Percentiles rank a stretch among this genome's conserved stretches.
phyloP scores from a whole-genome alignment of 2,888 invertebrate species.

The Dryobota labecula region DNA sequence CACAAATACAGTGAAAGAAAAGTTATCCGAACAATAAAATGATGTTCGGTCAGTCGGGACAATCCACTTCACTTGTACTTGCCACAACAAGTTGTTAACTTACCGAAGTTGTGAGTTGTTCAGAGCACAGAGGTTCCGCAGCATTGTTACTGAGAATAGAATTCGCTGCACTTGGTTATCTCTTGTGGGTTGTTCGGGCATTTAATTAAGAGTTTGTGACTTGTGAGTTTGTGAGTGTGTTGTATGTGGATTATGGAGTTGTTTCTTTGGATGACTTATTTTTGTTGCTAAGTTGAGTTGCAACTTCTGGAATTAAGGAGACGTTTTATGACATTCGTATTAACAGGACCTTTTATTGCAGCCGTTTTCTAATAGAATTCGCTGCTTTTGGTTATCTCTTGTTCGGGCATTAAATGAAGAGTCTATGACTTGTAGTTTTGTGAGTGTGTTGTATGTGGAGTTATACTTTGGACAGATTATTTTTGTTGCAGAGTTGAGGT shows the following conservation, averaged over 20 bases:
- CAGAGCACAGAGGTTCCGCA: slow-evolving; percentile 60
- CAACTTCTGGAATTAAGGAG: too few relatives aligned
- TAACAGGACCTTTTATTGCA: background rate
- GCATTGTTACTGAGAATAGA: slow-evolving; percentile 74
- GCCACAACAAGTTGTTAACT: slow-evolving; percentile 78
- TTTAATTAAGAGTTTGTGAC: slow-evolving; percentile 74
- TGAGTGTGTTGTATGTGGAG: slow-evolving; percentile 19
- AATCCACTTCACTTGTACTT: slow-evolving; percentile 62
- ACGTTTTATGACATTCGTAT: background rate
- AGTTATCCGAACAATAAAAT: slow-evolving; percentile 67
- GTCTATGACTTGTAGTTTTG: slow-evolving; percentile 58
- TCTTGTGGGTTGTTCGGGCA: slow-evolving; percentile 69
- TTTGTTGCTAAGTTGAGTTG: slow-evolving; percentile 13
- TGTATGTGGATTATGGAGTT: slow-evolving; percentile 16
- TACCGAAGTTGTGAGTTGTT: slow-evolving; percentile 71
- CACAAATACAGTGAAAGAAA: slow-evolving; percentile 58
- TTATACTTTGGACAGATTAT: slow-evolving; percentile 11
- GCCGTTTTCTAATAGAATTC: background rate
- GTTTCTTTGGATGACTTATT: slow-evolving; percentile 24
- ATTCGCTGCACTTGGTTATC: slow-evolving; percentile 73
- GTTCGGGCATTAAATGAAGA: slow-evolving; percentile 70
- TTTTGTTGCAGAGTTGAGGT: slow-evolving; percentile 18
- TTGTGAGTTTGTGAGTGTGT: slow-evolving; percentile 39
- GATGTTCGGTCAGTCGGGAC: slow-evolving; percentile 66
- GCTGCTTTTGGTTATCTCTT: slow-evolving; percentile 64